phyloP scores from a whole-genome alignment of 2,113 vertebrate species.

The human region DNA sequence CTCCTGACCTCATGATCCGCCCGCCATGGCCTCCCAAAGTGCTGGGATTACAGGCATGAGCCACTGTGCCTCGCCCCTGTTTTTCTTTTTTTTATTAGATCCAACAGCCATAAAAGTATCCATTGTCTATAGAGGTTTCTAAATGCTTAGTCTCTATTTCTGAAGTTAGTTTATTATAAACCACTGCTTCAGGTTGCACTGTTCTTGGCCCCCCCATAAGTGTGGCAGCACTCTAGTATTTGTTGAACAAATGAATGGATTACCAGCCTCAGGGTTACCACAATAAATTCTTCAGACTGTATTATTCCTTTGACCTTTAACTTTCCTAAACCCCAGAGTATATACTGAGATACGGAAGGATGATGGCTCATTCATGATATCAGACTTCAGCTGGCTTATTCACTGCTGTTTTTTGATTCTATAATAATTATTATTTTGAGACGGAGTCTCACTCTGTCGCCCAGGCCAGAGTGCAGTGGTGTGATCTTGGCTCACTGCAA shows the following conservation, averaged over 20 bases:
- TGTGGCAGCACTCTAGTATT: neutral
- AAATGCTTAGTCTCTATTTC: neutral
- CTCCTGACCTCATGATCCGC: too few species aligned
- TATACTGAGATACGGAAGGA: neutral
- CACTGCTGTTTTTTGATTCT: neutral
- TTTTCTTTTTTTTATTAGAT: neutral
- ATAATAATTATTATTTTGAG: neutral
- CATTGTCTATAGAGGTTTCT: neutral
- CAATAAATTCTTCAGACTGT: neutral
- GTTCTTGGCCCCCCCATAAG: neutral
- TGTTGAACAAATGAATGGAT: neutral
- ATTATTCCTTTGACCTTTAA: neutral
- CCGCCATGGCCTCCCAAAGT: too few species aligned
- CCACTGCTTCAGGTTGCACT: neutral
- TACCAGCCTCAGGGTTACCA: neutral
- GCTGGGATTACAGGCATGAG: too few species aligned
- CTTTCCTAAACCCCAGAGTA: neutral
- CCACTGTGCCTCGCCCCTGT: too few species aligned
- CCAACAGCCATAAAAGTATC: neutral
- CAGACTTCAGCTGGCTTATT: neutral
- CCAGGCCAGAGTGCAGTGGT: too few species aligned
- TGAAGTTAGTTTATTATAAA: neutral
- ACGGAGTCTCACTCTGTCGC: too few species aligned
- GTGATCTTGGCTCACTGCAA: too few species aligned
- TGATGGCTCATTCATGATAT: neutral